Percentiles rank a stretch among this genome's conserved stretches.
phyloP scores from a whole-genome alignment of 1,140 invertebrate genomes.

The Macrotrachela quadricornifera region DNA sequence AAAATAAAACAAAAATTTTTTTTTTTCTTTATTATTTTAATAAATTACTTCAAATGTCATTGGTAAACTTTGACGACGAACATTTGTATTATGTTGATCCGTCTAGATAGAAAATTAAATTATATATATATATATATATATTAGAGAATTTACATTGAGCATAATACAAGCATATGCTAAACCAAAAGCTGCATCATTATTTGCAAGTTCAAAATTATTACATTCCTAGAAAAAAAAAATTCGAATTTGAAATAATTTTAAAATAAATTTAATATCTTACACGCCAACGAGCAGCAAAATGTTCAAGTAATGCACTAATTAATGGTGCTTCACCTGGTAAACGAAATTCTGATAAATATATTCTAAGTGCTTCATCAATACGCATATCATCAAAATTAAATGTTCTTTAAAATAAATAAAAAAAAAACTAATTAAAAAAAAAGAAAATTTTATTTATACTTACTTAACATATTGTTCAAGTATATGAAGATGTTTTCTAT shows the following conservation, averaged over 20 bases:
- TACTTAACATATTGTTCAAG: conserved; percentile 41
- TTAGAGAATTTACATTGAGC: conserved; percentile 61
- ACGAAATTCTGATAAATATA: conserved; percentile 83
- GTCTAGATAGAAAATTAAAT: too few relatives aligned
- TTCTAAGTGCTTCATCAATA: conserved; percentile 74
- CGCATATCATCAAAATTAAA: conserved; percentile 71
- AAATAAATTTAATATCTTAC: conserved; percentile 13
- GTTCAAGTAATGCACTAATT: conserved; percentile 77
- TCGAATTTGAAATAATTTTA: too few relatives aligned
- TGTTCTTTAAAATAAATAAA: conserved; percentile 20
- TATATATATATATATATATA: too few relatives aligned
- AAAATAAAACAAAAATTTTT: too few relatives aligned
- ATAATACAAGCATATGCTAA: conserved; percentile 94
- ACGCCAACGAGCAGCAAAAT: conserved; percentile 91
- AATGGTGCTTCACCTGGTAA: conserved; percentile 89
- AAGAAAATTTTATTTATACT: too few relatives aligned
- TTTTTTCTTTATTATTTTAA: too few relatives aligned
- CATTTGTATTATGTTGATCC: conserved; percentile 95
- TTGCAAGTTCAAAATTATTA: conserved; percentile 37
- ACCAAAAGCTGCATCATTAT: conserved; percentile 85
- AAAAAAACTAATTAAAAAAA: too few relatives aligned
- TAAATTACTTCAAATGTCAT: conserved; percentile 52
- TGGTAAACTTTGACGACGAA: conserved; percentile 69
- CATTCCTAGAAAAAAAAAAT: not conserved
- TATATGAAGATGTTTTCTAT: conserved; percentile 41